These are phyloP conservation scores for Drosophila malerkotliana DNA, from an alignment of 1,140 invertebrate species.

Conservation along the genomic window DNA sequence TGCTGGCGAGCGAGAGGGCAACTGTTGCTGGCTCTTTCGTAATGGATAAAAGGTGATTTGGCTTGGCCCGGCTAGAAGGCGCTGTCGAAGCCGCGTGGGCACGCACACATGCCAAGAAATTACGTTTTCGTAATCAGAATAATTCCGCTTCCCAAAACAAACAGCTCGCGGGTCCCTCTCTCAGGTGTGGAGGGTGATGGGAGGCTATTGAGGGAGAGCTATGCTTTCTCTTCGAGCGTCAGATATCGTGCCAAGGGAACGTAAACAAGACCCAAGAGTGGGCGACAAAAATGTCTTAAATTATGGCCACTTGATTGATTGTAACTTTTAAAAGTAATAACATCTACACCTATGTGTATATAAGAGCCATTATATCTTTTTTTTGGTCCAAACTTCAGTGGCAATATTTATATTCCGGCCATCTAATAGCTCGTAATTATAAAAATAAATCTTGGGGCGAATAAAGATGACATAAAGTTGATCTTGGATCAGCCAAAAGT, in stretches of 20 bases:
- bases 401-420: no score
- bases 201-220: not conserved
- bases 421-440: no score
- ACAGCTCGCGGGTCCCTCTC: not conserved
- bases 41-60: conserved; percentile 30
- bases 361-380: no score
- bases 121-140: conserved; percentile 44
- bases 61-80: not conserved
- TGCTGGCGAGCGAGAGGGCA: conserved; percentile 10
- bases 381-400: no score
- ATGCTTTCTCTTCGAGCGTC: conserved; percentile 14
- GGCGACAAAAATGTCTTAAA: not conserved
- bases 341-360: no score
- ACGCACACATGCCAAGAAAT: conserved; percentile 1
- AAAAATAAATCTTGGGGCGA: no score
- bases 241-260: conserved; percentile 51
- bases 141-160: conserved; percentile 21
- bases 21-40: conserved; percentile 51
- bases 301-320: not conserved
- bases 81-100: not conserved
- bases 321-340: no score
- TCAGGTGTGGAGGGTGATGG: not conserved
- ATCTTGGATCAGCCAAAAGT: not conserved
- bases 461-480: no score
- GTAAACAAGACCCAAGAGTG: conserved; percentile 40